These are phyloP conservation scores for Cyclura pinguis DNA, from an alignment of 2,797 vertebrate species.

Conservation along the genomic window DNA sequence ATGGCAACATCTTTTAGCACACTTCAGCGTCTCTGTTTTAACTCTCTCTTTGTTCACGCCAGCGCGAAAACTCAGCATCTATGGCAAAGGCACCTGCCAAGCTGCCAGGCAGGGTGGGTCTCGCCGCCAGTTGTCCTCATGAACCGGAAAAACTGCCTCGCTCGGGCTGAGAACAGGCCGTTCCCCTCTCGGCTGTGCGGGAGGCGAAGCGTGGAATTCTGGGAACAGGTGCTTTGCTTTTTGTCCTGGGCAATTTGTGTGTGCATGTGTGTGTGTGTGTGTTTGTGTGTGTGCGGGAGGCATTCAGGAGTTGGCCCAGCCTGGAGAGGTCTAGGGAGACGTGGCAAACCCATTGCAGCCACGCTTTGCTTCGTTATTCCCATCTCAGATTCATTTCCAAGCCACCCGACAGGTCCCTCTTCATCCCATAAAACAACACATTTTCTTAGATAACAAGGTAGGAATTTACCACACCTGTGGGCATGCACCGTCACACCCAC, in stretches of 20 bases:
- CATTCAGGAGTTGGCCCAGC: neutral
- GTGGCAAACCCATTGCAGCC: neutral
- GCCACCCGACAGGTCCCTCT: neutral
- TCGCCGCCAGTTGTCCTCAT: neutral
- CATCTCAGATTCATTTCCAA: no score
- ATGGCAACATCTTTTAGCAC: neutral
- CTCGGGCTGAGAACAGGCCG: neutral
- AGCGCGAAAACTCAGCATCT: neutral
- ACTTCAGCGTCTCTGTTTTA: neutral
- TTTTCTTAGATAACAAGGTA: neutral
- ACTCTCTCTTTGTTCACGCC: neutral
- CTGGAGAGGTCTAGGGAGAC: neutral
- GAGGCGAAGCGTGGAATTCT: neutral
- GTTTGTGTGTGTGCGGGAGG: no score
- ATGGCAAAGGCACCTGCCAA: neutral
- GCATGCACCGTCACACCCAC: neutral
- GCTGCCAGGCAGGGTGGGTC: conserved; percentile 7
- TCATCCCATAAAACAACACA: neutral
- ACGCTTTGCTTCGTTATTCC: no score
- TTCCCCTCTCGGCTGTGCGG: neutral
- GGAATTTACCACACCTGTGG: neutral
- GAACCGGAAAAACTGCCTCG: conserved; percentile 39
- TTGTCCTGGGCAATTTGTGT: neutral
- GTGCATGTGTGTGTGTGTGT: no score
- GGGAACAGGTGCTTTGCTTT: conserved; percentile 16